A percentile compares a stretch with the other conserved stretches of the same genome.
Conservation (phyloP, 2,797 vertebrate genomes). For the Hylomyscus alleni region DNA sequence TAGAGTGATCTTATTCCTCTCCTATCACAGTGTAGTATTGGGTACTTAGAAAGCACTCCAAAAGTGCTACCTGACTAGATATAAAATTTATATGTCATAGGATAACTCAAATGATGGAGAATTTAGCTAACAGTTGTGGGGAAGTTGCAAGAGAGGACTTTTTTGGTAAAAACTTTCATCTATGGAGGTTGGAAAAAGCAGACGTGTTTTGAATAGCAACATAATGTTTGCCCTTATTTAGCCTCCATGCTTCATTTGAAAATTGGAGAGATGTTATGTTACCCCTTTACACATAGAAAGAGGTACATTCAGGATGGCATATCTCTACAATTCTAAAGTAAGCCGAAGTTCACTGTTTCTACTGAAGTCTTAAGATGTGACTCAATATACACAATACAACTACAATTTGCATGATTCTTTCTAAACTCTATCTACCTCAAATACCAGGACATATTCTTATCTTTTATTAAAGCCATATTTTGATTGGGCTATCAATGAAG, state of each 20-base stretch:
- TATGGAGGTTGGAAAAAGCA: conserved; percentile 10
- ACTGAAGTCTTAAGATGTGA: not conserved
- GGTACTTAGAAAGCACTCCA: not conserved
- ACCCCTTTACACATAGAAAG: not conserved
- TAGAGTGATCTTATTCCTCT: not conserved
- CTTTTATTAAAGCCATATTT: not conserved
- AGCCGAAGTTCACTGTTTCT: not conserved
- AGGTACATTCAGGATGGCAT: fast-evolving
- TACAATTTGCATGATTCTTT: not conserved
- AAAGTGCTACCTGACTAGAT: not conserved
- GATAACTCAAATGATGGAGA: not conserved
- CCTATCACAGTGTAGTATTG: not conserved
- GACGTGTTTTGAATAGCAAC: not conserved
- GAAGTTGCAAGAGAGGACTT: not conserved
- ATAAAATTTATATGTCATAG: not conserved
- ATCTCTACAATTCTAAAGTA: not conserved
- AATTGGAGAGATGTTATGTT: not conserved
- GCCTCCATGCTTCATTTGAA: not conserved
- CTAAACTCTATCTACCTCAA: not conserved
- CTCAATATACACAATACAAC: not conserved
- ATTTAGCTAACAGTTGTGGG: not conserved
- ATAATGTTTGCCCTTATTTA: not conserved
- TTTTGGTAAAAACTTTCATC: conserved; percentile 13
- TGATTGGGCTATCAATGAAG: not conserved
- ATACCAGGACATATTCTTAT: conserved; percentile 6